Conservation (phyloP, 2,888 invertebrate species). For the Leucophora obtusa region DNA sequence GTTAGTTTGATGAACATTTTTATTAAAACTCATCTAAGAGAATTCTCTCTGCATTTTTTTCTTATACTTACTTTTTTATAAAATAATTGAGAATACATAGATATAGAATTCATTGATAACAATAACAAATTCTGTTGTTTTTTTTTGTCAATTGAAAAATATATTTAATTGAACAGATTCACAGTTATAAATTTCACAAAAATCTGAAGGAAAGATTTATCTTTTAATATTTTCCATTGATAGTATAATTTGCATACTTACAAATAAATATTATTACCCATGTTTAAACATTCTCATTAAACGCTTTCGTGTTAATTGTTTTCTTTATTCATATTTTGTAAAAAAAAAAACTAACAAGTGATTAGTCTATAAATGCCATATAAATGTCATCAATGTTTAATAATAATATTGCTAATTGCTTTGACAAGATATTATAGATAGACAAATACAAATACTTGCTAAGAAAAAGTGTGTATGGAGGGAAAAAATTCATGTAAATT, state of each 20-base stretch:
- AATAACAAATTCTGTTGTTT: no score
- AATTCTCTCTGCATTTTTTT: no score
- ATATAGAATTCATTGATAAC: no score
- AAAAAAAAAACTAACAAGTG: conserved; percentile 27
- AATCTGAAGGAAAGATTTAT: no score
- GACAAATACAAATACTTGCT: conserved; percentile 18
- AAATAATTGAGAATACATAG: no score
- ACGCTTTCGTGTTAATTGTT: conserved; percentile 47
- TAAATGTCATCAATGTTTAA: conserved; percentile 59
- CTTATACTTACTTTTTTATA: no score
- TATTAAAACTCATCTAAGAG: no score
- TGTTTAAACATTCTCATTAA: conserved; percentile 26
- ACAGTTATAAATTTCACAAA: no score
- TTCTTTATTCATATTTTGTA: conserved; percentile 15
- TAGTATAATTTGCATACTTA: not conserved
- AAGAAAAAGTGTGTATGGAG: not conserved
- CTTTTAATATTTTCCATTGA: not conserved
- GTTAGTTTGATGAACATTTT: no score
- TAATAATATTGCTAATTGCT: conserved; percentile 57
- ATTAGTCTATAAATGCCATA: conserved; percentile 53
- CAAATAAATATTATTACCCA: no score
- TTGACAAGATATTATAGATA: conserved; percentile 43
- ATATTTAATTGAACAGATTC: no score
- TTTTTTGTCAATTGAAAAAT: no score
- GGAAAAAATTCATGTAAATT: conserved; percentile 49